A percentile compares a stretch with the other conserved stretches of the same genome.
Evolutionary conservation across 2,888 invertebrate species (phyloP).

Genomic region (Aelia acuminata): DNA sequence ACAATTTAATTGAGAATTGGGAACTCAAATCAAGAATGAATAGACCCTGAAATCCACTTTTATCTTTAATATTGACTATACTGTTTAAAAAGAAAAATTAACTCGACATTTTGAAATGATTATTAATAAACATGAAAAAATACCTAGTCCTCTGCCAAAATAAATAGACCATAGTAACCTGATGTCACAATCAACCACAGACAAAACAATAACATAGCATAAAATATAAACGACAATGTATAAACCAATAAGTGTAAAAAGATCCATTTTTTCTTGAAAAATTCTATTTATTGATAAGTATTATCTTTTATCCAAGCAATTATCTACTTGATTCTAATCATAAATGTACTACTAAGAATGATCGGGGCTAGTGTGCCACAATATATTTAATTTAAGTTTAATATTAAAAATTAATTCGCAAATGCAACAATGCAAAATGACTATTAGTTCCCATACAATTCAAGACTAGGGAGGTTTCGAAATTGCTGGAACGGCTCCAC

Average conservation of each 20-base stretch:
- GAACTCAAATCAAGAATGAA: not conserved
- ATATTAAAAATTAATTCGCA: too few relatives aligned
- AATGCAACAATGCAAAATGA: too few relatives aligned
- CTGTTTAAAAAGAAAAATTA: not conserved
- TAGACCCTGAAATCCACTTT: too few relatives aligned
- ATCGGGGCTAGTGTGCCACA: too few relatives aligned
- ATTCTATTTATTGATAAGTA: not conserved
- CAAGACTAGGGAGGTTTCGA: too few relatives aligned
- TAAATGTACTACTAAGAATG: too few relatives aligned
- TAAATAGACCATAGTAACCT: constrained; percentile 74
- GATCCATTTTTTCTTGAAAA: constrained; percentile 64
- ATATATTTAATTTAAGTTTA: too few relatives aligned
- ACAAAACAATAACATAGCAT: constrained; percentile 72
- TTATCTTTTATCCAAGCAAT: not conserved
- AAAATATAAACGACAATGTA: constrained; percentile 71
- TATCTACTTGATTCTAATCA: not conserved
- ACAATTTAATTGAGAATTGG: too few relatives aligned
- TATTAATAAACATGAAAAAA: constrained; percentile 66
- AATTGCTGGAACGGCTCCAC: too few relatives aligned
- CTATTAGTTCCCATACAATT: too few relatives aligned
- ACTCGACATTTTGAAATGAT: not conserved
- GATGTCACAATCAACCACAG: constrained; percentile 76
- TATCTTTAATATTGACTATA: not conserved
- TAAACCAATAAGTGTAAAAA: constrained; percentile 66
- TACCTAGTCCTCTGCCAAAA: constrained; percentile 76